These are phyloP conservation scores for Morinoia aosen DNA, from an alignment of 2,888 invertebrate species.

Conservation along the genomic window DNA sequence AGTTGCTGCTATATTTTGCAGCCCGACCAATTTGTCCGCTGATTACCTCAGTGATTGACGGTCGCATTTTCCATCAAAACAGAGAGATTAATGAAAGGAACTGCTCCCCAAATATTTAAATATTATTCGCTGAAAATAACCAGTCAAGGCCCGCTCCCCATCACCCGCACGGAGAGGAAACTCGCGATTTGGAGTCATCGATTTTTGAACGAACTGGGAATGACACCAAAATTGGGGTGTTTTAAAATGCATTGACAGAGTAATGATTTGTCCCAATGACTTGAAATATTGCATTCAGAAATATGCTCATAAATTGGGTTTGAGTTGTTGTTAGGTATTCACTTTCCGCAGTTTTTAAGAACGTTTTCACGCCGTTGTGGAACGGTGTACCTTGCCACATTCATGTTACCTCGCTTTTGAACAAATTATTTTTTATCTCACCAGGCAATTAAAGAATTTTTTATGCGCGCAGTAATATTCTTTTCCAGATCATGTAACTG, in stretches of 20 bases:
- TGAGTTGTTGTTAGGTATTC: background rate
- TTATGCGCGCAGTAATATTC: too few species aligned
- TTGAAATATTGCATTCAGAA: background rate
- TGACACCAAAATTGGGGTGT: background rate
- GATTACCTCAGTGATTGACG: constrained; percentile 1
- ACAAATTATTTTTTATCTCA: too few species aligned
- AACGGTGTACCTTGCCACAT: too few species aligned
- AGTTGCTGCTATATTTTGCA: background rate
- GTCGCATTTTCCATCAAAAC: constrained; percentile 36
- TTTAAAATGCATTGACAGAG: background rate
- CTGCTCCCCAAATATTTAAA: background rate
- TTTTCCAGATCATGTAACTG: too few species aligned
- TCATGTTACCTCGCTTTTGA: too few species aligned
- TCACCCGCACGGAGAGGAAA: background rate
- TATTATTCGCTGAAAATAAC: background rate
- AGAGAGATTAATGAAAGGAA: background rate
- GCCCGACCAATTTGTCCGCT: constrained; percentile 9
- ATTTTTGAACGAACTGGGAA: background rate
- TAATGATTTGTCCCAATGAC: background rate
- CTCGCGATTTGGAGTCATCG: background rate
- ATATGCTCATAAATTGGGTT: background rate
- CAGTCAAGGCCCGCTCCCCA: background rate
- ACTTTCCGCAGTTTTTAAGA: background rate
- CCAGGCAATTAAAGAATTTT: too few species aligned
- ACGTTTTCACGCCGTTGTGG: background rate